phyloP scores from a whole-genome alignment of 2,888 invertebrate genomes.

The Sepioteuthis lessoniana region DNA sequence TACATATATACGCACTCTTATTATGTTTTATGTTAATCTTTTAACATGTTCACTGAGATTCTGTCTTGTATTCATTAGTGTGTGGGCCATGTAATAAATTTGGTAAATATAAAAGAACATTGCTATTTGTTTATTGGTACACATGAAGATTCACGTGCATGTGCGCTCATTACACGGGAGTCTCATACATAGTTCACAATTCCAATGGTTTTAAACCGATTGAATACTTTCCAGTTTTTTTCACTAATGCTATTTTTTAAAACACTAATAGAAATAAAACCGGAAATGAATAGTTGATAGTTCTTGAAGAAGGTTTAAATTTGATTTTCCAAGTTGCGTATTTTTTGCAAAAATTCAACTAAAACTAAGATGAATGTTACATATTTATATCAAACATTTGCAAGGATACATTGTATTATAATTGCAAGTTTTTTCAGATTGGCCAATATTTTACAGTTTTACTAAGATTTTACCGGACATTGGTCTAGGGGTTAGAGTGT shows the following conservation, averaged over 20 bases:
- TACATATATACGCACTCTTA: too few relatives aligned
- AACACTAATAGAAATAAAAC: neutral
- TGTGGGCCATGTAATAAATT: neutral
- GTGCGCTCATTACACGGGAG: neutral
- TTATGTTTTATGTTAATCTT: neutral
- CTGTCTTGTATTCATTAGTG: neutral
- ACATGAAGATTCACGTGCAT: neutral
- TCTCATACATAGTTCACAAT: neutral
- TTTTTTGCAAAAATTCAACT: too few relatives aligned
- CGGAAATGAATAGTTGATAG: too few relatives aligned
- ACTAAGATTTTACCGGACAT: too few relatives aligned
- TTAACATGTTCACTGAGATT: neutral
- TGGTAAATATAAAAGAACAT: neutral
- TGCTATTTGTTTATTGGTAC: neutral
- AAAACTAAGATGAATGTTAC: too few relatives aligned
- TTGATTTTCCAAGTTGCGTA: too few relatives aligned
- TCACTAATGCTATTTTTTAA: neutral
- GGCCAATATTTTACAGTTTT: too few relatives aligned
- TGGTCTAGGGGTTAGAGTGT: too few relatives aligned
- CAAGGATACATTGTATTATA: too few relatives aligned
- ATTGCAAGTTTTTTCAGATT: too few relatives aligned
- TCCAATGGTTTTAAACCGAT: slow-evolving; percentile 1
- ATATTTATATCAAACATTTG: too few relatives aligned
- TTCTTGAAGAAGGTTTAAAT: too few relatives aligned
- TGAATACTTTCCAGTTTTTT: neutral